Base-by-base conservation (phyloP, 2,113 vertebrate genomes). In the Chiloscyllium plagiosum region DNA sequence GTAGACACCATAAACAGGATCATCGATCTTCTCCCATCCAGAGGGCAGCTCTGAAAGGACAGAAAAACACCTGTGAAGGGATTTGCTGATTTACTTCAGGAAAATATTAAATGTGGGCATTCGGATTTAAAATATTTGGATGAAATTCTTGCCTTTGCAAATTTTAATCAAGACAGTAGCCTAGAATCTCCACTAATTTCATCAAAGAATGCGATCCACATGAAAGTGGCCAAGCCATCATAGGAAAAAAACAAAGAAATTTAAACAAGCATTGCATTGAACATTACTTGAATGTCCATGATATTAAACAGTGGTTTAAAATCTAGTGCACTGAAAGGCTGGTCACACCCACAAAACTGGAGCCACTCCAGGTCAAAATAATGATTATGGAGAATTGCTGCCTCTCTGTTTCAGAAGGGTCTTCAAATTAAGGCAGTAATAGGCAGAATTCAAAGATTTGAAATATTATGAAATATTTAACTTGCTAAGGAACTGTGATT, bases 1-100 rank as follows among this genome's bases (percentile, higher is more conserved):
- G 98, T 99, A 99, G 98, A 99, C 98, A 97, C 99, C 99, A 95
- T 99, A 99, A 95, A 99, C 98, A 4, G 99, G 99, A 97, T 99
- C 99, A 96, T 99, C 99, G 96, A 99, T 99, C 97, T 99, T 99
- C 97, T 99, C 99, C 99, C 99, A 99, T 96, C 99, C 99, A 96
- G 98, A 97, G 97, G 99, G 99, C 97, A 99, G 97, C 97, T 99
- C 99, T 99, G 97, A 85, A 97, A 98, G 97, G 72, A 96, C 95
- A 98, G 96, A 96, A 90, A 96, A 61, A 96, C 29, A 76, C 42
- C 47, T 12, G 66, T 94, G 42, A 94, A 94, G 66, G 68, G 47
- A 70, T 70, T 70, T 95, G 42, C 15, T 52, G 69, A 72, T 52
- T 95, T 29, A 52, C 37, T 50, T 47, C 42, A 29, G 29, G 94